These are phyloP conservation scores for Nycticorax nycticorax DNA, from an alignment of 2,113 vertebrate genomes.

Conservation along the genomic window DNA sequence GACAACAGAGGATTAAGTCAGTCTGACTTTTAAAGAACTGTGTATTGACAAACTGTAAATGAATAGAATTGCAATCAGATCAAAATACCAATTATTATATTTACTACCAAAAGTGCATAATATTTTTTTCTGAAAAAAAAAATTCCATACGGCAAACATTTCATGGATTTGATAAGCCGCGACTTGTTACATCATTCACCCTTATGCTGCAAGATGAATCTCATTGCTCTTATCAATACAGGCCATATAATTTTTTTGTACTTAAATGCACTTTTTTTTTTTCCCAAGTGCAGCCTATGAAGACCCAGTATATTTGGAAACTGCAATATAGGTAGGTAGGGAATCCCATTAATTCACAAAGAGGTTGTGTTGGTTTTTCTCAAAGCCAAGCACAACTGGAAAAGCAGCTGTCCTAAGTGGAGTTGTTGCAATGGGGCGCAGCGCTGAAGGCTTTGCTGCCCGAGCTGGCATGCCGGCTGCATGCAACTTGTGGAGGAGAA, in stretches of 20 bases:
- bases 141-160: not conserved
- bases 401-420: not conserved
- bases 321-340: not conserved
- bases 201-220: not conserved
- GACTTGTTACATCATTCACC: not conserved
- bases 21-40: not conserved
- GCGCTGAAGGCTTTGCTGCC: not conserved
- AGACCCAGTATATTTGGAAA: not conserved
- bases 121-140: not conserved
- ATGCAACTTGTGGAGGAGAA: not conserved
- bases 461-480: rapidly evolving
- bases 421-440: not conserved
- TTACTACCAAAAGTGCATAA: not conserved
- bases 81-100: not conserved
- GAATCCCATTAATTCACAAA: not conserved
- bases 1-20: not conserved
- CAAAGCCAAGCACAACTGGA: not conserved
- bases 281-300: not conserved
- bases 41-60: not conserved
- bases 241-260: not conserved
- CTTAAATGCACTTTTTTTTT: not conserved
- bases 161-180: not conserved
- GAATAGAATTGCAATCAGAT: not conserved
- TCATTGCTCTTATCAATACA: not conserved
- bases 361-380: not conserved